Evolutionary conservation across 2,113 vertebrate species (phyloP).

Genomic region (Lophius piscatorius): DNA sequence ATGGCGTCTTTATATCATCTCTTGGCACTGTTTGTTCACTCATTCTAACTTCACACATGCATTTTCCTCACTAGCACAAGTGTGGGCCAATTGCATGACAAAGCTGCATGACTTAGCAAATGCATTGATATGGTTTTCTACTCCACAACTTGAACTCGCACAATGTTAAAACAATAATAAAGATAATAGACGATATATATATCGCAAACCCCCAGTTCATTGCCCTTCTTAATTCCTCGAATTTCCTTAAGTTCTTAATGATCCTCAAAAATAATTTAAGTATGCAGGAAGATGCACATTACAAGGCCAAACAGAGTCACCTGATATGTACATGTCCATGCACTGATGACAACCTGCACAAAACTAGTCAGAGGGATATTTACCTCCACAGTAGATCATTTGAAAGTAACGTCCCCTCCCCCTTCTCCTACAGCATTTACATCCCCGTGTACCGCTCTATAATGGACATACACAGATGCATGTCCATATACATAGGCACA

Average conservation of each 20-base stretch:
- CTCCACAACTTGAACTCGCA: too few species aligned
- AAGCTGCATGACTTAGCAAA: too few species aligned
- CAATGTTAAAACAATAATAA: too few species aligned
- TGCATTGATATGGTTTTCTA: too few species aligned
- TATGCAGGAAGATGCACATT: slow-evolving; percentile 25
- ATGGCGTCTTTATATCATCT: too few species aligned
- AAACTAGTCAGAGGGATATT: slow-evolving; percentile 59
- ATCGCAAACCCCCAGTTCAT: too few species aligned
- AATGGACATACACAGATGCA: slow-evolving; percentile 71
- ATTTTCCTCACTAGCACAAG: too few species aligned
- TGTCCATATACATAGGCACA: slow-evolving; percentile 56
- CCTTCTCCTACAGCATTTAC: slow-evolving; percentile 73
- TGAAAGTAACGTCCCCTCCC: slow-evolving; percentile 74
- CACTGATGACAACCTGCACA: slow-evolving; percentile 19
- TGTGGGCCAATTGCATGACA: too few species aligned
- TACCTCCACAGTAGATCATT: slow-evolving; percentile 74
- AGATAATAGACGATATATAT: too few species aligned
- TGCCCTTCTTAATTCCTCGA: too few species aligned
- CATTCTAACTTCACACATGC: too few species aligned
- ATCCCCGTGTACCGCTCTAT: slow-evolving; percentile 74
- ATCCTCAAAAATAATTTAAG: slow-evolving; percentile 14
- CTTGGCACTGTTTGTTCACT: too few species aligned
- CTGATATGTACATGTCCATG: slow-evolving; percentile 19
- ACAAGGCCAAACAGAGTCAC: slow-evolving; percentile 17
- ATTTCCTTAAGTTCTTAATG: neutral